Conservation (phyloP, 2,797 vertebrate species). For the Macropus fuliginosus region DNA sequence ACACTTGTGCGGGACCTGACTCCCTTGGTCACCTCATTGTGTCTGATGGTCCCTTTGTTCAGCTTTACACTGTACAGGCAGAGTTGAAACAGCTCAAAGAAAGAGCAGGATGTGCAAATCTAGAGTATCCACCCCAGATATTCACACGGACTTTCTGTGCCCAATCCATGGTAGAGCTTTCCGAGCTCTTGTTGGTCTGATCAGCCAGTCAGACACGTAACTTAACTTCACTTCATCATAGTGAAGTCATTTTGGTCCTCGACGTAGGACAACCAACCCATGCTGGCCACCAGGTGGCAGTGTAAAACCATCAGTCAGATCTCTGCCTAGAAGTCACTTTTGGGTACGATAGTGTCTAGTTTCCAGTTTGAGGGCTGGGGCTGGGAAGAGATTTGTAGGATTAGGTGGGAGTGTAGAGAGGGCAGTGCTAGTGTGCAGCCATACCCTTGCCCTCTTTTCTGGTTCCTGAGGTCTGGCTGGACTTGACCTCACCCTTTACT, state of each 20-base stretch:
- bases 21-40: background rate
- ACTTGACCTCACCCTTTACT: background rate
- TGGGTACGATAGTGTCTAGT: background rate
- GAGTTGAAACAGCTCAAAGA: too few species aligned
- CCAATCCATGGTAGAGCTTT: too few species aligned
- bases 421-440: background rate
- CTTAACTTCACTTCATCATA: too few species aligned
- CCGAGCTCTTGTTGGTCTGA: too few species aligned
- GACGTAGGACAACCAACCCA: too few species aligned
- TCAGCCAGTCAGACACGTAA: too few species aligned
- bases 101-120: too few species aligned
- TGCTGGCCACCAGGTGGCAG: slow-evolving; percentile 64
- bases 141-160: too few species aligned
- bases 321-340: background rate
- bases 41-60: background rate
- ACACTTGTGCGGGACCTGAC: accelerated
- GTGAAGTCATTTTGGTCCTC: too few species aligned
- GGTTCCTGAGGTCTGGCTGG: background rate
- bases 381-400: background rate
- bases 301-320: background rate
- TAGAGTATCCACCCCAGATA: too few species aligned
- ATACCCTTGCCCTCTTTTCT: background rate
- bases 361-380: background rate
- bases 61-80: background rate
- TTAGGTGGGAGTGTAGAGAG: background rate